Evolutionary conservation across 2,797 vertebrate species (phyloP).

Genomic region (Phoebastria nigripes): DNA sequence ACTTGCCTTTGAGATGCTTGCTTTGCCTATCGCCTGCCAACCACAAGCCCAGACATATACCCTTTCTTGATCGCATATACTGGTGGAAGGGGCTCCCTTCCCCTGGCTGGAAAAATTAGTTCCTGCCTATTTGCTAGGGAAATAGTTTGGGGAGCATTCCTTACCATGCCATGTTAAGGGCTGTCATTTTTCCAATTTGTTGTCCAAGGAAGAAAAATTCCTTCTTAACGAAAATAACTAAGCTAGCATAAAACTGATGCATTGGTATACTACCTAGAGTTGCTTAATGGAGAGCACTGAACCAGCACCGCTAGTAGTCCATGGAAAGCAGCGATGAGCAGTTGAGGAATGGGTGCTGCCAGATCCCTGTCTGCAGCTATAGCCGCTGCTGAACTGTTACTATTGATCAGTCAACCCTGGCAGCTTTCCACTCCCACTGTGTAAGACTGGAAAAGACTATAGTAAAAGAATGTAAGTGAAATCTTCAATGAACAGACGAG

Average conservation of each 20-base stretch:
- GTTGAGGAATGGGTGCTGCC: neutral
- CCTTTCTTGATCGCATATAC: neutral
- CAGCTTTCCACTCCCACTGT: neutral
- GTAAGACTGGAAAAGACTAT: neutral
- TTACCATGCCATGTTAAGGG: neutral
- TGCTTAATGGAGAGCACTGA: neutral
- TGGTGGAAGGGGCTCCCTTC: neutral
- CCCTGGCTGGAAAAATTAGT: neutral
- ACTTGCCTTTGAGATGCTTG: neutral
- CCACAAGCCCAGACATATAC: neutral
- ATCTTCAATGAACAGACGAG: neutral
- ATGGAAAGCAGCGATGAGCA: accelerated
- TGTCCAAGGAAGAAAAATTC: neutral
- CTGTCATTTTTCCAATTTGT: neutral
- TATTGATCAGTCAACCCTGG: neutral
- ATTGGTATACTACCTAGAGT: accelerated
- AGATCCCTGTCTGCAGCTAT: neutral
- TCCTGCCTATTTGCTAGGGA: neutral
- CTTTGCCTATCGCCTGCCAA: neutral
- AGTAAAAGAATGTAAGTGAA: neutral
- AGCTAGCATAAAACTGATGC: neutral
- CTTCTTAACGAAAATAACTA: neutral
- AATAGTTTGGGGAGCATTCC: neutral
- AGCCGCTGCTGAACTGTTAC: neutral
- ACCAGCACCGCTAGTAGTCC: neutral